These are phyloP conservation scores for Kuschelorhynchus macadamiae DNA, from an alignment of 2,888 invertebrate genomes.

Conservation along the genomic window DNA sequence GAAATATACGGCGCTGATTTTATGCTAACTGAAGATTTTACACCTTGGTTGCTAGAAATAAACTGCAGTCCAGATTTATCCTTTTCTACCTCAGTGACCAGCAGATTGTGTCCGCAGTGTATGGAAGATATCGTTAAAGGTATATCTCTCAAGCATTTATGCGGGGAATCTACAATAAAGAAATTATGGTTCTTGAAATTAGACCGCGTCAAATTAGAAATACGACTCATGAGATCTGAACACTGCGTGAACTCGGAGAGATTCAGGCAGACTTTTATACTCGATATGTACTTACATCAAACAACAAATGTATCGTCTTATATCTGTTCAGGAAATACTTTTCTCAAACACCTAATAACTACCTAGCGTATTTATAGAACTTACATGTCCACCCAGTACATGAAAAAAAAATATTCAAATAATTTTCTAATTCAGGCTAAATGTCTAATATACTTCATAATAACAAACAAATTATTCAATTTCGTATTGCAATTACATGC, in stretches of 20 bases:
- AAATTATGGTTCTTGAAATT: too few species aligned
- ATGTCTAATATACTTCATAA: too few species aligned
- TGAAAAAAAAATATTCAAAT: too few species aligned
- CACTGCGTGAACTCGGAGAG: too few species aligned
- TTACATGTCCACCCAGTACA: background rate
- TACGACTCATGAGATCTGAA: background rate
- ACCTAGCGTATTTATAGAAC: background rate
- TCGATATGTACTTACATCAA: background rate
- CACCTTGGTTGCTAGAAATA: slow-evolving; percentile 95
- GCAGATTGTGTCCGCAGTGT: slow-evolving; percentile 87
- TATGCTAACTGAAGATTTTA: slow-evolving; percentile 89
- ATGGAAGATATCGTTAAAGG: slow-evolving; percentile 94
- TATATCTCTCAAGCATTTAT: slow-evolving; percentile 61
- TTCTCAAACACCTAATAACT: background rate
- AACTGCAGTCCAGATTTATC: slow-evolving; percentile 95
- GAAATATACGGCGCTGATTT: slow-evolving; percentile 97
- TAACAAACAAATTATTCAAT: too few species aligned
- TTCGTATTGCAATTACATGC: too few species aligned
- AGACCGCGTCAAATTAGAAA: background rate
- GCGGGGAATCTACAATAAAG: background rate
- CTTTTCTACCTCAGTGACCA: slow-evolving; percentile 91
- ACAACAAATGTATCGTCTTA: background rate
- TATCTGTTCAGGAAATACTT: too few species aligned
- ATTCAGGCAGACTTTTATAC: too few species aligned
- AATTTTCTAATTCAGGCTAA: too few species aligned